Base-by-base conservation (phyloP, 2,888 invertebrate species). In the Clitarchus hookeri region DNA sequence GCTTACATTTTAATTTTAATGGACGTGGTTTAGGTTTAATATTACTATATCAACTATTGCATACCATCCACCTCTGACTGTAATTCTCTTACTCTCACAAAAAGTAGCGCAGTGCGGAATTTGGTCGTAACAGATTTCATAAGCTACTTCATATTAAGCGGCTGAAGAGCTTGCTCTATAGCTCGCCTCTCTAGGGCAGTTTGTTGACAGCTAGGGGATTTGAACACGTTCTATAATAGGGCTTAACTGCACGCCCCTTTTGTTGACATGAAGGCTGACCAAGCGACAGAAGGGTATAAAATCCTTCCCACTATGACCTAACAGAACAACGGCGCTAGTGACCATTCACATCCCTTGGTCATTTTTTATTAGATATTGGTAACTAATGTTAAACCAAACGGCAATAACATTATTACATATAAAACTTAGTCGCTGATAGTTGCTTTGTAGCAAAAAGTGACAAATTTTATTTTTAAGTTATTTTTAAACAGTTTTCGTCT, bases 141-240 rank as follows among this genome's bases (percentile, higher is more conserved):
- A 8, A 65, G n/a, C 65, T 19, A 23, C 65, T 65, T 12, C 65
- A 65, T 11, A n/a, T 16, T n/a, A 8, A 4, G 65, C n/a, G 65
- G 23, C 16, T 16, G 16, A 19, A 65, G 1, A 23, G 8, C 65
- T 2, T 16, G 65, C 65, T 8, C 1, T 23, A 65, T n/a, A 65
- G 65, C 65, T 65, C n/a, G 6, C 65, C n/a, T 65, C 65, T 23
- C 65, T 65, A 6, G 65, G 65, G 16, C 65, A n/a, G 13, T 65
- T n/a, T 19, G 8, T 23, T 8, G 65, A 65, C 65, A 65, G 65
- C 65, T 65, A 11, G 65, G 65, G 65, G 65, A 65, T 65, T 65
- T 65, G 23, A 19, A 65, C 65, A 65, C 65, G 65, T 65, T 65
- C 65, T 65, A 65, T 65, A 65, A 65, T 65, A 65, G 65, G 65